Evolutionary conservation across 2,888 invertebrate genomes (phyloP).

Genomic region (Catocala fraxini): DNA sequence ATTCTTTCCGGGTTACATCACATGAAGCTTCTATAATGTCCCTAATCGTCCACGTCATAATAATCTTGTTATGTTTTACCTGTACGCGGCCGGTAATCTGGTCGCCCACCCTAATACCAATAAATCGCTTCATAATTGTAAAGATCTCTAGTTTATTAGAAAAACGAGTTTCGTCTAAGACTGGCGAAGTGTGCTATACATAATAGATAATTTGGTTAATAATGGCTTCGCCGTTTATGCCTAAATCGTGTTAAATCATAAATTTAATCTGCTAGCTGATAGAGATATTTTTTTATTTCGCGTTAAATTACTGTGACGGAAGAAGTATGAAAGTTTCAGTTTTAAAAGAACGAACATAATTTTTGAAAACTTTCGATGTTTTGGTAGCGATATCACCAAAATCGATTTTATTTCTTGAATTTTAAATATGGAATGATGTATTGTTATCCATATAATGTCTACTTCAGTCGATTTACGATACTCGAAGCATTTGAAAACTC

Average conservation of each 20-base stretch:
- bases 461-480: conserved; percentile 5
- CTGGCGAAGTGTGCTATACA: conserved; percentile 1
- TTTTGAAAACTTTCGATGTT: neutral
- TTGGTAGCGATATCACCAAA: neutral
- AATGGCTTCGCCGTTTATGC: conserved; percentile 8
- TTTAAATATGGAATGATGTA: neutral
- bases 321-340: neutral
- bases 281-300: conserved; percentile 8
- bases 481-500: neutral
- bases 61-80: conserved; percentile 1
- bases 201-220: conserved; percentile 9
- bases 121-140: conserved; percentile 29
- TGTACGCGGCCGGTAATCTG: conserved; percentile 11
- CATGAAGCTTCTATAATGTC: neutral
- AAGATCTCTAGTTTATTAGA: conserved; percentile 13
- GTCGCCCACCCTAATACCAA: conserved; percentile 15
- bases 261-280: conserved; percentile 4
- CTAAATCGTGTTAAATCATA: conserved; percentile 25
- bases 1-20: conserved; percentile 3
- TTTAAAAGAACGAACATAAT: neutral
- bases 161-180: conserved; percentile 21
- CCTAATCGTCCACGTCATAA: neutral
- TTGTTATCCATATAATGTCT: neutral
- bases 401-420: neutral
- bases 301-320: neutral